These are phyloP conservation scores for Oncorhynchus tshawytscha DNA, from an alignment of 2,113 vertebrate genomes.

Conservation along the genomic window DNA sequence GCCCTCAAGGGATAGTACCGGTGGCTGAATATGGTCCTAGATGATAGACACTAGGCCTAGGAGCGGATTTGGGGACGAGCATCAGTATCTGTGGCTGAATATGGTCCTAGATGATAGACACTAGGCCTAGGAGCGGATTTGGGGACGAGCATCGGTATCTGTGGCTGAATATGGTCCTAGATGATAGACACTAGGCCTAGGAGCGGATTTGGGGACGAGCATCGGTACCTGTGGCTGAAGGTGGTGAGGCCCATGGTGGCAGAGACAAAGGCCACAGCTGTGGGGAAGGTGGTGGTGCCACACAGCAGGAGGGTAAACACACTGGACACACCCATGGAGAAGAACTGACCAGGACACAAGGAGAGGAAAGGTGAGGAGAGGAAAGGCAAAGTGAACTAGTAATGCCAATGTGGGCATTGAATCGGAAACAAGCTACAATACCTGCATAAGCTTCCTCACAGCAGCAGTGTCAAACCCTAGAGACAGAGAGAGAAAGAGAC, in stretches of 20 bases:
- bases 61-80: too few species aligned
- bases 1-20: too few species aligned
- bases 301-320: constrained; percentile 87
- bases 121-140: too few species aligned
- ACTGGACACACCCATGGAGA: constrained; percentile 89
- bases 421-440: constrained; percentile 48
- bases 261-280: constrained; percentile 85
- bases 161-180: too few species aligned
- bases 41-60: too few species aligned
- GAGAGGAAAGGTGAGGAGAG: not conserved
- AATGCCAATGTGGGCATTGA: not conserved
- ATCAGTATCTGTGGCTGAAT: too few species aligned
- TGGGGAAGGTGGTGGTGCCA: constrained; percentile 81
- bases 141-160: too few species aligned
- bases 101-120: too few species aligned
- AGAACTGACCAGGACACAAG: constrained; percentile 71
- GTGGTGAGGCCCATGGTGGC: constrained; percentile 88
- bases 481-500: too few species aligned
- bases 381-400: not conserved
- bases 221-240: constrained; percentile 87
- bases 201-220: too few species aligned
- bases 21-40: too few species aligned
- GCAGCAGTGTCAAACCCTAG: constrained; percentile 86
- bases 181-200: too few species aligned
- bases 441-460: constrained; percentile 96